Percentiles rank a stretch among this genome's conserved stretches.
These are phyloP conservation scores for Chondrilla cf. caribensis DNA, from an alignment of 37 sponge, comb jelly and placozoan species.

Conservation along the genomic window DNA sequence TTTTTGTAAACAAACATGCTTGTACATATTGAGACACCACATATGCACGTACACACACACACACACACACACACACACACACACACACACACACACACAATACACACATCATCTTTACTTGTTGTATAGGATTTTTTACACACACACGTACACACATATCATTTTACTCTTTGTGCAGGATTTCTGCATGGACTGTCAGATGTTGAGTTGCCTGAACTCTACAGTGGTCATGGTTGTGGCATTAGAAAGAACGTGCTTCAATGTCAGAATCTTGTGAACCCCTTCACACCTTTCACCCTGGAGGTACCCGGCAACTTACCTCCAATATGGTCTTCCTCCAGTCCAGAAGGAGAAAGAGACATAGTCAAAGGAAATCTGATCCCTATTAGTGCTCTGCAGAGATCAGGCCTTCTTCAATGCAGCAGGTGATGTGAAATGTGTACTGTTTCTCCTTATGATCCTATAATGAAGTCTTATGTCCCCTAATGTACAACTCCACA, in stretches of 20 bases:
- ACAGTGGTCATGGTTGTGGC: background rate
- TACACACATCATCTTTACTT: too few relatives aligned
- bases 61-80: too few relatives aligned
- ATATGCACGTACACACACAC: too few relatives aligned
- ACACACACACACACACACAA: too few relatives aligned
- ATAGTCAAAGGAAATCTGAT: background rate
- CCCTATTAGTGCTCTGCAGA: background rate
- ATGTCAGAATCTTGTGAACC: background rate
- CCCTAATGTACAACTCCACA: too few relatives aligned
- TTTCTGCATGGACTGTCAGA: constrained; percentile 16
- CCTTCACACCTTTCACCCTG: constrained; percentile 9
- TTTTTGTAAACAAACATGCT: too few relatives aligned
- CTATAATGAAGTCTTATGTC: background rate
- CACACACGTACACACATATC: too few relatives aligned
- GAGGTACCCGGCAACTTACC: background rate
- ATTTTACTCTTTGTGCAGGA: background rate
- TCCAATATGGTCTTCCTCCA: constrained; percentile 5
- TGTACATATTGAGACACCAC: too few relatives aligned
- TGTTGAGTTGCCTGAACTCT: background rate
- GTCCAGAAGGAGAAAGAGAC: constrained; percentile 11
- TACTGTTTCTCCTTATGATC: background rate
- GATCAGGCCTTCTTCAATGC: background rate
- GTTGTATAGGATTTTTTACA: too few relatives aligned
- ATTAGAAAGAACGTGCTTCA: background rate
- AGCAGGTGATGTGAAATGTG: background rate